These are phyloP conservation scores for Myotis findleyi DNA, from an alignment of 2,797 vertebrate species.

Conservation along the genomic window DNA sequence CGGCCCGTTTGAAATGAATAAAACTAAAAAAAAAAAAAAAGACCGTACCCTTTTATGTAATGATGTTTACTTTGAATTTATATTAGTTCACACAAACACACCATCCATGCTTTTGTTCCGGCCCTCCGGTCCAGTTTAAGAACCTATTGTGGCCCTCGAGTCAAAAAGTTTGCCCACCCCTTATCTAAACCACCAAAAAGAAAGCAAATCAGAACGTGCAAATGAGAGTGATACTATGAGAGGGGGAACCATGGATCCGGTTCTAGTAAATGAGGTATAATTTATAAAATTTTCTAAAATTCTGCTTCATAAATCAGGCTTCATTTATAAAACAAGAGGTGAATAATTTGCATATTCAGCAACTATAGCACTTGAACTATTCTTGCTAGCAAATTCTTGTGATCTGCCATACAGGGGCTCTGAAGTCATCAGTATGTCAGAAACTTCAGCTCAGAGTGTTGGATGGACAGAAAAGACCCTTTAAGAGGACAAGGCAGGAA, in stretches of 20 bases:
- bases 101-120: too few relatives aligned
- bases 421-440: neutral
- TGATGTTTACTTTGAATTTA: too few relatives aligned
- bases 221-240: neutral
- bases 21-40: too few relatives aligned
- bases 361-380: rapidly evolving
- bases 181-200: neutral
- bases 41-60: too few relatives aligned
- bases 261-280: neutral
- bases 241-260: neutral
- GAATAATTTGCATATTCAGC: neutral
- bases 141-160: too few relatives aligned
- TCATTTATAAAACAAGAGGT: neutral
- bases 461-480: neutral
- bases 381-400: neutral
- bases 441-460: neutral
- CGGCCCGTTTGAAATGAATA: too few relatives aligned
- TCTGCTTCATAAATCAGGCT: neutral
- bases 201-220: neutral
- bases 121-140: too few relatives aligned
- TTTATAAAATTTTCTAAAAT: neutral
- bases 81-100: too few relatives aligned
- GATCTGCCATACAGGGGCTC: neutral
- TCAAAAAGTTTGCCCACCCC: too few relatives aligned
- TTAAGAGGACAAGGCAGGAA: too few relatives aligned